phyloP scores from a whole-genome alignment of 1,140 invertebrate genomes.

The Stegodyphus dumicola region DNA sequence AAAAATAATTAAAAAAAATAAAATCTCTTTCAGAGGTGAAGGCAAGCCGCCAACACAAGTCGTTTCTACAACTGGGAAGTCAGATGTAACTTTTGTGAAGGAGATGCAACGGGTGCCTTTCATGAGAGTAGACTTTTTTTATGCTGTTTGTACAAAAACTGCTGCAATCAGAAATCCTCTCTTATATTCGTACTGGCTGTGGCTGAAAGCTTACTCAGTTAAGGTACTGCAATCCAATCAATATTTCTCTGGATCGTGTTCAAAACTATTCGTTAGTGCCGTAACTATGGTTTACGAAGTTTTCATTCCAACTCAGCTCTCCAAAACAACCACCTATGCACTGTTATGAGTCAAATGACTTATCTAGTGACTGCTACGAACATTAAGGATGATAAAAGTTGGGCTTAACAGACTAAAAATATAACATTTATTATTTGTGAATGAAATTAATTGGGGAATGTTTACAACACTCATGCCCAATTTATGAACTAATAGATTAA shows the following conservation, averaged over 20 bases:
- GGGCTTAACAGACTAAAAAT: too few species aligned
- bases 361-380: too few species aligned
- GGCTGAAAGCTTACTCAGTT: not conserved
- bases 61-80: conserved; percentile 2
- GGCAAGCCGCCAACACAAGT: conserved; percentile 46
- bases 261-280: conserved; percentile 15
- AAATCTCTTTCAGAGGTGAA: conserved; percentile 5
- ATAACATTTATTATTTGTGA: too few species aligned
- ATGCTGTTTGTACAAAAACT: not conserved
- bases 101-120: conserved; percentile 10
- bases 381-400: too few species aligned
- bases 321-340: not conserved
- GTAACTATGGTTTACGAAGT: not conserved
- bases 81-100: conserved; percentile 14
- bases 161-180: too few species aligned
- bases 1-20: not conserved
- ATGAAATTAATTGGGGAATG: too few species aligned
- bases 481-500: too few species aligned
- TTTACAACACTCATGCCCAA: too few species aligned
- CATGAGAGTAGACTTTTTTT: not conserved
- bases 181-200: not conserved
- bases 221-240: conserved; percentile 41
- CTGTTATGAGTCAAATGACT: too few species aligned
- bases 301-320: not conserved
- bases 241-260: conserved; percentile 27